Conservation (phyloP, 2,113 vertebrate genomes). For the Oncorhynchus masou region DNA sequence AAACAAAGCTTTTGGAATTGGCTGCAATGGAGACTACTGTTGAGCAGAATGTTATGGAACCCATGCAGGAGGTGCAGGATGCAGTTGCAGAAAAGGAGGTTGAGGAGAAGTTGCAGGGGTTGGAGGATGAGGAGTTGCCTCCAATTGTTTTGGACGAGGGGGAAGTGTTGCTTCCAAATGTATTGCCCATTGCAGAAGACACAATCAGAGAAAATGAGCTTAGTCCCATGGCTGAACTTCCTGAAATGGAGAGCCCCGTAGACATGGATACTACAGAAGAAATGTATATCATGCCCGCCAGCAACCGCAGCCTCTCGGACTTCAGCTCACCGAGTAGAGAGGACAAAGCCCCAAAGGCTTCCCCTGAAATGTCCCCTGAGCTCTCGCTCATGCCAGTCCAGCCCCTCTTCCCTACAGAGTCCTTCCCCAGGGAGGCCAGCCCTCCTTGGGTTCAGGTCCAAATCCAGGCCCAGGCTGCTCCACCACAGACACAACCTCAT, state of each 20-base stretch:
- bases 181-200: background rate
- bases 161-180: no score
- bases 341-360: constrained; percentile 51
- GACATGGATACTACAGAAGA: constrained; percentile 52
- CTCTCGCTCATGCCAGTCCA: constrained; percentile 68
- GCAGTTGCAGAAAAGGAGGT: constrained; percentile 13
- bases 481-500: background rate
- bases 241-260: background rate
- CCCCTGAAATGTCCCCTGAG: constrained; percentile 61
- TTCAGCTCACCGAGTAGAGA: constrained; percentile 71
- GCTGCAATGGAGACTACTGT: constrained; percentile 4
- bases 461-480: background rate
- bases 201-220: background rate
- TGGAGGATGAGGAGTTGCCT: constrained; percentile 15
- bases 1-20: background rate
- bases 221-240: background rate
- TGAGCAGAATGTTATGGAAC: constrained; percentile 20
- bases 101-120: background rate
- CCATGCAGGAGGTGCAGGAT: constrained; percentile 32
- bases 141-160: constrained; percentile 14
- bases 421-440: constrained; percentile 71
- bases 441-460: constrained; percentile 23
- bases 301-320: constrained; percentile 68
- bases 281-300: constrained; percentile 46
- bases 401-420: constrained; percentile 81